Conservation (phyloP, 2,888 invertebrate genomes). For the Maniola hyperantus region DNA sequence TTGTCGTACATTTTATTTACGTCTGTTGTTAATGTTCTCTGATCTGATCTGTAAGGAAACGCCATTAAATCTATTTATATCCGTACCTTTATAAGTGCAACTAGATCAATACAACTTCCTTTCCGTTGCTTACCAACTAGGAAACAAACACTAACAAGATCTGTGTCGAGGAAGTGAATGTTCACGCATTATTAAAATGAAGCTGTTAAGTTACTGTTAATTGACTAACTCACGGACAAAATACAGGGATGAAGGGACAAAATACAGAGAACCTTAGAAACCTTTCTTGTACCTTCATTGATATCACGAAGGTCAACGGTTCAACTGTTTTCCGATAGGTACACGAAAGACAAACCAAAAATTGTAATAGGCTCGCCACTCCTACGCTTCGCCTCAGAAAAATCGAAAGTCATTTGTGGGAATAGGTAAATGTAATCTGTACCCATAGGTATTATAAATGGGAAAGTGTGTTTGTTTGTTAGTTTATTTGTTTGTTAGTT, state of each 20-base stretch:
- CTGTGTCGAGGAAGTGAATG: constrained; percentile 32
- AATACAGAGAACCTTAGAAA: neutral
- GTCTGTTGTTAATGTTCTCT: neutral
- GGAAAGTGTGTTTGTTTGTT: too few species aligned
- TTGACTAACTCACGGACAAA: neutral
- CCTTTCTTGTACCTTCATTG: neutral
- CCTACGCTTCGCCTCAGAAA: too few species aligned
- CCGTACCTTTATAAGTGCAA: neutral
- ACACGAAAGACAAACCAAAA: too few species aligned
- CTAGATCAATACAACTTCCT: constrained; percentile 27
- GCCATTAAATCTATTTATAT: constrained; percentile 8
- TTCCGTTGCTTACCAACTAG: constrained; percentile 21
- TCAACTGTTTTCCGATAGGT: too few species aligned
- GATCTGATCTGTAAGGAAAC: constrained; percentile 5
- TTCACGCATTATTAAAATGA: constrained; percentile 11
- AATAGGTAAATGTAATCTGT: too few species aligned
- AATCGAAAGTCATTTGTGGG: too few species aligned
- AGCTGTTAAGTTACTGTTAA: neutral
- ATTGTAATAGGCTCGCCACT: too few species aligned
- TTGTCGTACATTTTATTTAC: too few species aligned
- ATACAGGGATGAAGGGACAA: neutral
- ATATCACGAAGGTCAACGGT: too few species aligned
- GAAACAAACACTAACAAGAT: constrained; percentile 26
- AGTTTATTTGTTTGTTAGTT: too few species aligned
- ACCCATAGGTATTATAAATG: too few species aligned